phyloP scores from a whole-genome alignment of 2,888 invertebrate genomes.

The Ommatoiulus sabulosus region DNA sequence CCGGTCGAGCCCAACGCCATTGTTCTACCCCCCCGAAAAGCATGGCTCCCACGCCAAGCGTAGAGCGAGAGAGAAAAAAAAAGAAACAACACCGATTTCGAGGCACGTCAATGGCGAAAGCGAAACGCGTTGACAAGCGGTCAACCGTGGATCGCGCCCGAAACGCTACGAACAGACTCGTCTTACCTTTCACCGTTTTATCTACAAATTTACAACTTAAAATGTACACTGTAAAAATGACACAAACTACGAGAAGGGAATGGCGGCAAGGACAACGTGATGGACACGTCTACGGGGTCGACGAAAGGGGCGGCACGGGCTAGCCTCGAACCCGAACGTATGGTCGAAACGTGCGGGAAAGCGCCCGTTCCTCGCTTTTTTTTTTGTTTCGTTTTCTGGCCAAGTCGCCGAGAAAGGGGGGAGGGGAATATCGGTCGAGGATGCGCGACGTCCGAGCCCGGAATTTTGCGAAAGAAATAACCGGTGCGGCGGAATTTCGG shows the following conservation, averaged over 20 bases:
- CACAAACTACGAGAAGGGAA: constrained; percentile 56
- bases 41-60: background rate
- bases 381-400: no score
- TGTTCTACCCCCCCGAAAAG: background rate
- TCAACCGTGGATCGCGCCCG: background rate
- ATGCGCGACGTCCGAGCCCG: background rate
- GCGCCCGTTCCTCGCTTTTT: no score
- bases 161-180: background rate
- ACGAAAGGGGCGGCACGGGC: constrained; percentile 49
- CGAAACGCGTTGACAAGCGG: background rate
- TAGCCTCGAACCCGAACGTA: constrained; percentile 58
- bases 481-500: no score
- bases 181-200: constrained; percentile 56
- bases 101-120: background rate
- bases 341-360: no score
- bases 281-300: constrained; percentile 60
- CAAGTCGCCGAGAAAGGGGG: background rate
- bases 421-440: no score
- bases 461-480: background rate
- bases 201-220: constrained; percentile 58
- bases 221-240: constrained; percentile 54
- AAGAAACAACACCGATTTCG: background rate
- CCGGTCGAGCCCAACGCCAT: constrained; percentile 41
- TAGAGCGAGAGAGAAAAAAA: background rate
- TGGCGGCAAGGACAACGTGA: constrained; percentile 61